phyloP scores from a whole-genome alignment of 2,113 vertebrate genomes.

The Eolophus roseicapilla region DNA sequence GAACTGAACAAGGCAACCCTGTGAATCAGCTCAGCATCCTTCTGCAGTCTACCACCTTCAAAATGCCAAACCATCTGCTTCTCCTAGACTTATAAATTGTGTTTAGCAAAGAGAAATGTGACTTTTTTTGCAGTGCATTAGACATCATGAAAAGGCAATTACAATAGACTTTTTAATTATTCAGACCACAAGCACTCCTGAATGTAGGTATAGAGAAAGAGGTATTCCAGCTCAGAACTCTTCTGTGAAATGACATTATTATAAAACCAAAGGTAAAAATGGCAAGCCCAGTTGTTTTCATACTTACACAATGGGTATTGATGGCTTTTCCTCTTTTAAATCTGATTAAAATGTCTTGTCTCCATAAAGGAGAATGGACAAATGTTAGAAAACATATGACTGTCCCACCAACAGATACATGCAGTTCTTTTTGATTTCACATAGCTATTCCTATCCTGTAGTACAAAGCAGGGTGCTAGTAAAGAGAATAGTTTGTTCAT shows the following conservation, averaged over 20 bases:
- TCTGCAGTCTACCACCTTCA: not conserved
- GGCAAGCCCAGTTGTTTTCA: not conserved
- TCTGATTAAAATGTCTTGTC: not conserved
- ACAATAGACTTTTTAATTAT: not conserved
- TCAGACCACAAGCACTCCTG: not conserved
- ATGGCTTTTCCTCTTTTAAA: not conserved
- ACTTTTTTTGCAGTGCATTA: not conserved
- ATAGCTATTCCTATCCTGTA: not conserved
- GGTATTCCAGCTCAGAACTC: not conserved
- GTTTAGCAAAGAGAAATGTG: not conserved
- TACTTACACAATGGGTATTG: not conserved
- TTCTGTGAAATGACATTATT: not conserved
- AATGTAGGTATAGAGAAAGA: not conserved
- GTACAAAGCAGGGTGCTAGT: not conserved
- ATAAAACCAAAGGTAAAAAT: not conserved
- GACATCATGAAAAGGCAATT: not conserved
- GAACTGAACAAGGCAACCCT: not conserved
- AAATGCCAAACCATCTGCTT: not conserved
- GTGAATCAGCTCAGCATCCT: not conserved
- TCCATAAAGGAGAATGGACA: not conserved
- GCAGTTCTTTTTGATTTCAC: not conserved
- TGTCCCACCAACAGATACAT: not conserved
- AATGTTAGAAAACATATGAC: not conserved
- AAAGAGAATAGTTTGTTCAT: not conserved
- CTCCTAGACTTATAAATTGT: not conserved